phyloP scores from a whole-genome alignment of 2,113 vertebrate species.

The Osmerus mordax region DNA sequence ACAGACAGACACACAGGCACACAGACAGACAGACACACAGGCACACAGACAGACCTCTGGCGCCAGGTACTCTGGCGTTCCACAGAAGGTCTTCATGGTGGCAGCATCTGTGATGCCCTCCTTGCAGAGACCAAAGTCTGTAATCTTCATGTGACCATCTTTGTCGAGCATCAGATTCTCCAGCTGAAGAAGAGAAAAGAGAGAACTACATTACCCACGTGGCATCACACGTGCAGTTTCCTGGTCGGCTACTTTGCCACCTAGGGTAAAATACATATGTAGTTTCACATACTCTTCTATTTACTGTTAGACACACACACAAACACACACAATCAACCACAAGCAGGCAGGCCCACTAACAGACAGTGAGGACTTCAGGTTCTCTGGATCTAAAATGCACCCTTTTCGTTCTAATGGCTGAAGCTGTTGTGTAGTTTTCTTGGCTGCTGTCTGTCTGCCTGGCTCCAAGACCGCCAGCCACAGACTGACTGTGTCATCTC shows the following conservation, averaged over 20 bases:
- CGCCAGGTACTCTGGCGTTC: conserved; percentile 94
- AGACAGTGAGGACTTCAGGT: conserved; percentile 43
- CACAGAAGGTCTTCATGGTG: conserved; percentile 99
- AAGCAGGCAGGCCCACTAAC: conserved; percentile 36
- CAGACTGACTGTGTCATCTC: conserved; percentile 41
- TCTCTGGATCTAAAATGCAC: no score
- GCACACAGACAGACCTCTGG: conserved; percentile 79
- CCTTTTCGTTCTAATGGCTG: conserved; percentile 73
- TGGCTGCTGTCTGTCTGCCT: conserved; percentile 34
- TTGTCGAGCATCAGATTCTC: conserved; percentile 99
- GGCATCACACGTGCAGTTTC: not conserved
- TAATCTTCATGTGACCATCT: conserved; percentile 98
- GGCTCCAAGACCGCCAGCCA: conserved; percentile 48
- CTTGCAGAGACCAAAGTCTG: conserved; percentile 97
- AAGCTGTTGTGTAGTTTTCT: conserved; percentile 36
- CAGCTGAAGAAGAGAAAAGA: conserved; percentile 72
- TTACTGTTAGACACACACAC: conserved; percentile 16
- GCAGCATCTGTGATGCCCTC: conserved; percentile 98
- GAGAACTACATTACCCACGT: conserved; percentile 10
- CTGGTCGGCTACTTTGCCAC: no score
- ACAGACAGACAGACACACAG: not conserved
- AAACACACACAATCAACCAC: conserved; percentile 11
- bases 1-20: not conserved
- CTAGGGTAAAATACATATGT: no score
- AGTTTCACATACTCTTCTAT: no score